Evolutionary conservation across 2,888 invertebrate genomes (phyloP).

Genomic region (Cenopis cana): DNA sequence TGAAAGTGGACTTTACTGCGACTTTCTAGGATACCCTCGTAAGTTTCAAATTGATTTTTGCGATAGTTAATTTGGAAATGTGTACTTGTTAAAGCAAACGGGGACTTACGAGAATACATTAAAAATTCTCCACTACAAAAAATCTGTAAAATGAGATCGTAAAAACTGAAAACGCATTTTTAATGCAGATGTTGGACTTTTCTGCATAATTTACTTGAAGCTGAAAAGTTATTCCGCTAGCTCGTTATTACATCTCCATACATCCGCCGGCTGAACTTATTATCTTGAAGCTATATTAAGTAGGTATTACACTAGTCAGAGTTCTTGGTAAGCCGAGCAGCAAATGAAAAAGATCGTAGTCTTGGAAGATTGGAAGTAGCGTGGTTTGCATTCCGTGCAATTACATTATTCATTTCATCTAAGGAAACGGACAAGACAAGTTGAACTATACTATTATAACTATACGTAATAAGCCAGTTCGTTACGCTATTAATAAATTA

Average conservation of each 20-base stretch:
- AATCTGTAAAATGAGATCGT: too few relatives aligned
- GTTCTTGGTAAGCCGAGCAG: slow-evolving; percentile 37
- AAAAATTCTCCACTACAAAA: too few relatives aligned
- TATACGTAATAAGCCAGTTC: too few relatives aligned
- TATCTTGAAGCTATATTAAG: slow-evolving; percentile 34
- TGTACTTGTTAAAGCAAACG: too few relatives aligned
- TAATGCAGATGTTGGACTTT: neutral
- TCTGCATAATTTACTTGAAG: slow-evolving; percentile 16
- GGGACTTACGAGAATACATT: too few relatives aligned
- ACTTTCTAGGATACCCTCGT: too few relatives aligned
- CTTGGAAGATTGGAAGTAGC: slow-evolving; percentile 11
- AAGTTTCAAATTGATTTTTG: too few relatives aligned
- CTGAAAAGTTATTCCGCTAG: slow-evolving; percentile 23
- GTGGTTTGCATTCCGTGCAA: slow-evolving; percentile 10
- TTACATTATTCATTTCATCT: slow-evolving; percentile 42
- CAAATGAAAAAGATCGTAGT: slow-evolving; percentile 30
- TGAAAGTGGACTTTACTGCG: too few relatives aligned
- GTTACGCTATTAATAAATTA: too few relatives aligned
- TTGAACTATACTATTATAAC: too few relatives aligned
- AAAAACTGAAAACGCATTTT: neutral
- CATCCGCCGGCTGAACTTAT: slow-evolving; percentile 26
- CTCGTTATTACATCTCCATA: slow-evolving; percentile 28
- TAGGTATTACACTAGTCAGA: slow-evolving; percentile 38
- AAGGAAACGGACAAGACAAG: slow-evolving; percentile 4
- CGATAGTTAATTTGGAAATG: too few relatives aligned